phyloP scores from a whole-genome alignment of 2,888 invertebrate genomes.

The Agrochola lota region DNA sequence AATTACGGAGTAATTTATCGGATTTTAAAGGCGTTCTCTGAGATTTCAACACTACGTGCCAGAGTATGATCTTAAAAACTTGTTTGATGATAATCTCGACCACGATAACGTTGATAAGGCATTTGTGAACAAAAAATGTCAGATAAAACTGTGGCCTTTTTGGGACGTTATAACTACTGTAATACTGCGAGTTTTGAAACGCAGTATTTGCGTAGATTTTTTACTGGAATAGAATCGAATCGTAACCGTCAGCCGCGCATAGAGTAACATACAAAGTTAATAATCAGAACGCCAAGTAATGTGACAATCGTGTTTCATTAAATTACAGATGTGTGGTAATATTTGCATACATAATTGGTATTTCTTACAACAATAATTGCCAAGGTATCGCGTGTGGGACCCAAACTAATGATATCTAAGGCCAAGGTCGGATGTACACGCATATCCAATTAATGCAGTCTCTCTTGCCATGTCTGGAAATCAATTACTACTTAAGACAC shows the following conservation, averaged over 20 bases:
- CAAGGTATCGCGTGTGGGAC: conserved; percentile 60
- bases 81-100: conserved; percentile 48
- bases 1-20: conserved; percentile 49
- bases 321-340: conserved; percentile 19
- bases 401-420: conserved; percentile 73
- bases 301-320: conserved; percentile 30
- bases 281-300: conserved; percentile 13
- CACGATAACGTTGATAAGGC: conserved; percentile 56
- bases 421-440: conserved; percentile 81
- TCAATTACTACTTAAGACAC: conserved; percentile 69
- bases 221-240: conserved; percentile 2
- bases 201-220: conserved; percentile 10
- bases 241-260: neutral
- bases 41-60: conserved; percentile 52
- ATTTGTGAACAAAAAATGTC: conserved; percentile 12
- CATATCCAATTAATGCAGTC: conserved; percentile 76
- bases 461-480: conserved; percentile 71
- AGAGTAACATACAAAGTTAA: neutral
- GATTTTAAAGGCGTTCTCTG: conserved; percentile 42
- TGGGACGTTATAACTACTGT: conserved; percentile 5
- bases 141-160: conserved; percentile 29
- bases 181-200: conserved; percentile 5
- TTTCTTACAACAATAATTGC: conserved; percentile 53
- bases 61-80: conserved; percentile 45
- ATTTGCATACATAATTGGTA: conserved; percentile 55